Evolutionary conservation across 2,888 invertebrate species (phyloP), one percentile per base, ranked within the genome.

Genomic region (Tinea pellionella): DNA sequence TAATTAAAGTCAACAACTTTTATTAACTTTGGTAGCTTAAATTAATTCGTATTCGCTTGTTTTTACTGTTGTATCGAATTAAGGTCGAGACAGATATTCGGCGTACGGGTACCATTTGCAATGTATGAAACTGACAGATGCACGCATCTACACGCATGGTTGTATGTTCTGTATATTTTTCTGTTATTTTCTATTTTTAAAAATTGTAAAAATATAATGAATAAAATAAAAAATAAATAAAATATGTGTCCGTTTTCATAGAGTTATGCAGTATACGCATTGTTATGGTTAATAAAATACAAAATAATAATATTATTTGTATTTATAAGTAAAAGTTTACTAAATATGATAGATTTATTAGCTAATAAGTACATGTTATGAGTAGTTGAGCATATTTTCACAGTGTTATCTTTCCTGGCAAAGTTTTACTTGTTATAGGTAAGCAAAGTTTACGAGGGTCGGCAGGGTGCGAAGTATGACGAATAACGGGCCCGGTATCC

Each of bases 401-500:
- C 15, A 47, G 2, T 47, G 18, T 47, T 18, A 47, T 47, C 47
- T 15, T 47, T 18, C 15, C 8, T 16, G 47, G 2, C 64, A 64
- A 66, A 68, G 67, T 68, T 68, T 66, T 63, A 63, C 37, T 37
- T 37, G n/a, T 66, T 65, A 63, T 63, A 63, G 64, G 67, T 68
- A 70, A 68, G 37, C 37, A 37, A 37, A 69, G 61, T 70, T 70
- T 68, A 68, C 65, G 68, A 64, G 62, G 61, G 61, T 41, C 59
- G 65, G 61, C 61, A 64, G 66, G 69, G 65, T 65, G 65, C 64
- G 64, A 69, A 73, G 71, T 68, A 71, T 75, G 76, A 78, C 73
- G 70, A 73, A 75, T 68, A 68, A 65, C 68, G 71, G 75, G 77
- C 75, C 79, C 77, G 77, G 78, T 73, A 75, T 73, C 68, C 67